Evolutionary conservation across 2,797 vertebrate species (phyloP).

Genomic region (Oophaga sylvatica): DNA sequence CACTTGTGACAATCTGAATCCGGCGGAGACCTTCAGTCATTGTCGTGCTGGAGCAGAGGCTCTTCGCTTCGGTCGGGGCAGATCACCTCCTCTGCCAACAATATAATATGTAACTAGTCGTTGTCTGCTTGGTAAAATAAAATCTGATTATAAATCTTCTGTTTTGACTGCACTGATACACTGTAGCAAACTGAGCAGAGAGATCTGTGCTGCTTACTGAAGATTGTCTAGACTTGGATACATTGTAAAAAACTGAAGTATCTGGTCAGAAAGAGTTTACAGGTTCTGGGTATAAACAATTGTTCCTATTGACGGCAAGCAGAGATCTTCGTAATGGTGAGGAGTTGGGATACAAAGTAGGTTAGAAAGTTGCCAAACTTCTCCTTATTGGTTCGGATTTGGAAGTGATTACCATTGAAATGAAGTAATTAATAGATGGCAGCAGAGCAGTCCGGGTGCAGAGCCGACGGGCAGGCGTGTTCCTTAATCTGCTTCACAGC

Average conservation of each 20-base stretch:
- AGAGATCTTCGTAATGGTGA: neutral
- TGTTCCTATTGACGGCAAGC: neutral
- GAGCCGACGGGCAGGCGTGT: constrained; percentile 2
- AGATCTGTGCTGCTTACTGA: too few species aligned
- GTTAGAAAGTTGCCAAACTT: neutral
- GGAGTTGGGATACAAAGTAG: neutral
- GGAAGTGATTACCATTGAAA: constrained; percentile 13
- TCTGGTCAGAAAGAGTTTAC: too few species aligned
- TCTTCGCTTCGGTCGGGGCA: constrained; percentile 16
- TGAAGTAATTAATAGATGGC: neutral
- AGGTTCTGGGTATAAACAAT: neutral
- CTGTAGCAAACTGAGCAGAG: too few species aligned
- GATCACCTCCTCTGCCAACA: neutral
- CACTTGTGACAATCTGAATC: constrained; percentile 45
- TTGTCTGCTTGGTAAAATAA: constrained; percentile 56
- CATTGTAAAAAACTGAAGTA: neutral
- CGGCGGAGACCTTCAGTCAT: neutral
- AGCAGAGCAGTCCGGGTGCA: neutral
- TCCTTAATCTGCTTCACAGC: constrained; percentile 1
- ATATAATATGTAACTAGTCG: constrained; percentile 46
- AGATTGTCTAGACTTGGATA: neutral
- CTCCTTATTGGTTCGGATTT: neutral
- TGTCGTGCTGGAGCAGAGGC: neutral
- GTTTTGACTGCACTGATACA: neutral
- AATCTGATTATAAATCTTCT: constrained; percentile 68